Evolutionary conservation across 2,113 vertebrate genomes (phyloP).

Genomic region (Eurystomus gularis): DNA sequence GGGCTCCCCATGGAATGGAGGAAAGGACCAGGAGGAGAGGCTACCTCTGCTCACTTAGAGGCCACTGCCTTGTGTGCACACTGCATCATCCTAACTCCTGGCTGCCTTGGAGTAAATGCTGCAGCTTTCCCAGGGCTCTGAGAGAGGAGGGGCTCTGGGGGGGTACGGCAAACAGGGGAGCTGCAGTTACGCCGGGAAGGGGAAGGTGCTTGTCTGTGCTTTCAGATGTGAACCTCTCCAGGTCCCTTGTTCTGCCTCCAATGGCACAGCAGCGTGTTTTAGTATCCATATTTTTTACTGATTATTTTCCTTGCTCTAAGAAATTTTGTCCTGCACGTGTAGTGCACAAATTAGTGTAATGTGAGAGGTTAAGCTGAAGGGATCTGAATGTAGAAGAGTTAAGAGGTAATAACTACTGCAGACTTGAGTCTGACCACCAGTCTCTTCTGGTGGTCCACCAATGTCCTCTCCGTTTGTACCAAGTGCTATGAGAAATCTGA

Average conservation of each 20-base stretch:
- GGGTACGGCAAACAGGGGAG: background rate
- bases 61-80: background rate
- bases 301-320: background rate
- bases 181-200: background rate
- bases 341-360: background rate
- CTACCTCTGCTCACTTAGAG: fast-evolving
- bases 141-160: background rate
- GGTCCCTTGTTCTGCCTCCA: background rate
- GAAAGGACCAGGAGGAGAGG: background rate
- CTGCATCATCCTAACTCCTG: background rate
- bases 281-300: background rate
- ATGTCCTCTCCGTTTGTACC: background rate
- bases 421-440: background rate
- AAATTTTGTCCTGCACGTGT: background rate
- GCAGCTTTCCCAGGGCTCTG: background rate
- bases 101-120: background rate
- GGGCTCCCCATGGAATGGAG: fast-evolving
- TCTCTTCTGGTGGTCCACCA: no score
- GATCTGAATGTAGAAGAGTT: background rate
- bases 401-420: background rate
- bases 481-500: background rate
- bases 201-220: background rate
- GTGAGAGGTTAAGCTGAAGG: background rate
- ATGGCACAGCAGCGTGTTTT: background rate
- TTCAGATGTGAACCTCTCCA: background rate